phyloP scores from a whole-genome alignment of 2,113 vertebrate species.

The Trichechus manatus region DNA sequence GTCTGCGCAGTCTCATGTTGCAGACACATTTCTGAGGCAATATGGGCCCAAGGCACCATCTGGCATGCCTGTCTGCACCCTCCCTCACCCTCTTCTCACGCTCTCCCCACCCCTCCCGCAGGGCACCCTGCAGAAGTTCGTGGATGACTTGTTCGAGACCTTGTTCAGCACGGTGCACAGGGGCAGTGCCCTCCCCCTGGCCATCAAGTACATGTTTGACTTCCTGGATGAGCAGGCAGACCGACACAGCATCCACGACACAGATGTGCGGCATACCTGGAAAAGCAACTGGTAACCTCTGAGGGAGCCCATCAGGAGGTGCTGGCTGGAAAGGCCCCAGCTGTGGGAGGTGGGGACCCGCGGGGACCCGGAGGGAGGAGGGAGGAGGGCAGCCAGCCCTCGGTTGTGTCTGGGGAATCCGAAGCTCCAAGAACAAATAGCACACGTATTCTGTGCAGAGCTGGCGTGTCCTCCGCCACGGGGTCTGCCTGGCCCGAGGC shows the following conservation, averaged over 20 bases:
- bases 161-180: slow-evolving; percentile 98
- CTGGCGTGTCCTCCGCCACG: not conserved
- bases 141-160: slow-evolving; percentile 98
- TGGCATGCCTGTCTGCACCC: not conserved
- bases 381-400: not conserved
- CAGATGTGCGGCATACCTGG: slow-evolving; percentile 98
- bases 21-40: slow-evolving; percentile 2
- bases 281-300: slow-evolving; percentile 97
- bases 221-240: slow-evolving; percentile 99
- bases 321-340: not conserved
- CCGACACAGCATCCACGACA: slow-evolving; percentile 96
- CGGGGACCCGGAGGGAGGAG: not conserved
- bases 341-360: not conserved
- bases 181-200: slow-evolving; percentile 96
- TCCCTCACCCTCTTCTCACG: not conserved
- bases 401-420: not conserved
- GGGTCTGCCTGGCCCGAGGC: not conserved
- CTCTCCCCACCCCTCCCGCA: slow-evolving; percentile 73
- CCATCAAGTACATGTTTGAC: slow-evolving; percentile 99
- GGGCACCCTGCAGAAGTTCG: slow-evolving; percentile 99
- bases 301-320: not conserved
- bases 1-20: not conserved
- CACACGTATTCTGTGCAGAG: not conserved
- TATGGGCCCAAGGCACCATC: slow-evolving; percentile 28
- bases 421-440: not conserved